Percentiles rank a stretch among this genome's conserved stretches.
Conservation (phyloP, 2,888 invertebrate genomes). For the Iselma pallidipennis region DNA sequence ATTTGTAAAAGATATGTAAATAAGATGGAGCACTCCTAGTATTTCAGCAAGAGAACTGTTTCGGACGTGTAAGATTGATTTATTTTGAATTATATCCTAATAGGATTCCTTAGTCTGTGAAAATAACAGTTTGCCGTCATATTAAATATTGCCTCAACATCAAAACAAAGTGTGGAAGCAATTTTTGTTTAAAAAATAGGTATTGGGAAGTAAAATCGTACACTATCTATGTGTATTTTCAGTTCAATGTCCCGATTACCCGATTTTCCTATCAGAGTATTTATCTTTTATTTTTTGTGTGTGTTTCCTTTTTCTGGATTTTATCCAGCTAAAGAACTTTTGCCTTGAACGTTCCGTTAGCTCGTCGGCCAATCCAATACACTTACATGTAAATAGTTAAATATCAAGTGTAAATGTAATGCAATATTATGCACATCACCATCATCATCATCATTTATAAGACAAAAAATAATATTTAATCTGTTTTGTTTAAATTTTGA, state of each 20-base stretch:
- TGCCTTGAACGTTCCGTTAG: slow-evolving; percentile 15
- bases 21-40: too few relatives aligned
- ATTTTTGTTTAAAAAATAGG: too few relatives aligned
- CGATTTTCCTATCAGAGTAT: too few relatives aligned
- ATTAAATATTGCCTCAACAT: not conserved
- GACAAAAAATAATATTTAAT: not conserved
- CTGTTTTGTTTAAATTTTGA: slow-evolving; percentile 17
- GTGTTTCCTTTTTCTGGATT: not conserved
- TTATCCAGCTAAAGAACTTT: not conserved
- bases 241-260: too few relatives aligned
- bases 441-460: not conserved
- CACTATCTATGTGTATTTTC: too few relatives aligned
- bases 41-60: too few relatives aligned
- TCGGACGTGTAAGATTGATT: not conserved
- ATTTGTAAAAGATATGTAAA: too few relatives aligned
- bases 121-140: not conserved
- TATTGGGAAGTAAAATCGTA: too few relatives aligned
- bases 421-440: not conserved
- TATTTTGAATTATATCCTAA: not conserved
- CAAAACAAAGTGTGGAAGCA: not conserved
- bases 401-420: not conserved
- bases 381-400: too few relatives aligned
- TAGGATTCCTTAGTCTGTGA: not conserved
- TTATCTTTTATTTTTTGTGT: not conserved
- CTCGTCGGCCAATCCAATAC: not conserved